Evolutionary conservation across 2,113 vertebrate genomes (phyloP), one percentile per base, ranked within the genome.

Genomic region (Osmerus mordax): DNA sequence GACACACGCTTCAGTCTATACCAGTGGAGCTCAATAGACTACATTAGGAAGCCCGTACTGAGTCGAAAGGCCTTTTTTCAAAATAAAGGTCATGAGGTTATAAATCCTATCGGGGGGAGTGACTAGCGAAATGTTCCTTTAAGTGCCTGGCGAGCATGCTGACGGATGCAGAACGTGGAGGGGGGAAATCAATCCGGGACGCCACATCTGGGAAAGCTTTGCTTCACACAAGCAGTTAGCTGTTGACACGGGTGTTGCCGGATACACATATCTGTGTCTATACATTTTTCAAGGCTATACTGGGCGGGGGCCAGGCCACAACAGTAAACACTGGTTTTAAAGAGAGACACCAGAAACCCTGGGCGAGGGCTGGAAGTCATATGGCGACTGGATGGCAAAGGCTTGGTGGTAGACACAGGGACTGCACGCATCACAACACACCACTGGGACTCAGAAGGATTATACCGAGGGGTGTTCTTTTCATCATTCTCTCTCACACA

Each of bases 181-280:
- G 83, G 83, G 85, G 78, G 77, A 83, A 86, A 81, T 84, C 77
- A 59, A 83, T 87, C 82, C 71, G 71, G 21, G 11, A 13, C 19
- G 14, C 78, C 84, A 87, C 89, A 90, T 91, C 90, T 91, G 91
- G 83, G 89, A 89, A 76, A 82, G 84, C 81, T 92, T 91, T 91
- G 84, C 80, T 84, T 88, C 82, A 83, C 81, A 87, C 81, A 85
- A 87, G 81, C 81, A 87, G 82, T 89, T 89, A 89, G 87, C 73
- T 82, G 82, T 80, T 81, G 82, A 79, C 81, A 83, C 87, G 89
- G 87, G 86, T 91, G 89, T 91, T 87, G 87, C 83, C 86, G 83
- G 89, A 90, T 88, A 88, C 84, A 84, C 83, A 84, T 84, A 85
- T 89, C 75, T 78, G 70, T 78, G 84, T 83, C 81, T 89, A 78